These are phyloP conservation scores for Cygnus atratus DNA, from an alignment of 2,113 vertebrate species.

Conservation along the genomic window DNA sequence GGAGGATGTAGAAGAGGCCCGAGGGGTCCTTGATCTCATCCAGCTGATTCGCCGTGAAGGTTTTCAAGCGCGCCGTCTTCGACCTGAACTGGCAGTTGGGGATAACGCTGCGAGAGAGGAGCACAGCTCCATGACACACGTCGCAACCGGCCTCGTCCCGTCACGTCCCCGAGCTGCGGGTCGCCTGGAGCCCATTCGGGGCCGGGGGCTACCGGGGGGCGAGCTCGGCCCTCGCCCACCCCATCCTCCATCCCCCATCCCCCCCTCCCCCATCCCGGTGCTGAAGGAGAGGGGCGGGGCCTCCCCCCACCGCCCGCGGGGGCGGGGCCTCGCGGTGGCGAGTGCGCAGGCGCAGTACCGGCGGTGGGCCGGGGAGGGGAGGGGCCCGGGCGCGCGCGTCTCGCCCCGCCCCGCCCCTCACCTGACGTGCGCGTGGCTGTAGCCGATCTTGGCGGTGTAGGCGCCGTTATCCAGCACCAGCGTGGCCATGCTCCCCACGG, in stretches of 20 bases:
- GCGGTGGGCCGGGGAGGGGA: not conserved
- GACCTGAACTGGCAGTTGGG: slow-evolving; percentile 98
- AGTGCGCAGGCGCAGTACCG: not conserved
- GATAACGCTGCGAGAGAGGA: slow-evolving; percentile 83
- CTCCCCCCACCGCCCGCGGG: not conserved
- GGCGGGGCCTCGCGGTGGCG: not conserved
- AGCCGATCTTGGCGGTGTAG: slow-evolving; percentile 93
- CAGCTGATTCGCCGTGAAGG: slow-evolving; percentile 95
- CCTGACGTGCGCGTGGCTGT: slow-evolving; percentile 90
- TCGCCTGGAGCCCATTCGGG: too few relatives aligned
- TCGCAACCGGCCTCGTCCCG: too few relatives aligned
- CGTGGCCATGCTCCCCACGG: slow-evolving; percentile 83
- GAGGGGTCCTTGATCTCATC: slow-evolving; percentile 99
- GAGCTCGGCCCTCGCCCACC: too few relatives aligned
- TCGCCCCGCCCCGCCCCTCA: not conserved
- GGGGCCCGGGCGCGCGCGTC: too few relatives aligned
- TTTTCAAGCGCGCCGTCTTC: slow-evolving; percentile 95
- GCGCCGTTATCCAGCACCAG: slow-evolving; percentile 95
- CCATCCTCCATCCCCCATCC: too few relatives aligned
- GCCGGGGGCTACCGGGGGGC: too few relatives aligned
- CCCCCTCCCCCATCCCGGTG: too few relatives aligned
- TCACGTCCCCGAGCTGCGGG: too few relatives aligned
- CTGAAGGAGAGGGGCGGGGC: not conserved
- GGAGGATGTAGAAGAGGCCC: slow-evolving; percentile 96
- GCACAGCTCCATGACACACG: too few relatives aligned